phyloP scores from a whole-genome alignment of 35 echinoderm and acorn worm species.

The Amphiura filiformis region DNA sequence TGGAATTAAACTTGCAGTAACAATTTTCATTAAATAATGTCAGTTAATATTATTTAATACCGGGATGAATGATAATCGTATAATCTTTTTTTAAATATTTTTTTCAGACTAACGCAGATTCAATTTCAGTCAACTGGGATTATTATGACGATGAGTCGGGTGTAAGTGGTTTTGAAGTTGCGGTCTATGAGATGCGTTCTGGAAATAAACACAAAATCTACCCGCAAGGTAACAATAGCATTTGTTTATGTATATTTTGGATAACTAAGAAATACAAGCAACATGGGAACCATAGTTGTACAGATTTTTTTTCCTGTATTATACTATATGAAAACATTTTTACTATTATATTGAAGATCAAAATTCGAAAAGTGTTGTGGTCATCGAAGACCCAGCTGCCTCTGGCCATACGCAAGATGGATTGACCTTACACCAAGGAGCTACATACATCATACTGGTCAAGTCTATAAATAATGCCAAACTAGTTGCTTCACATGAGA shows the following conservation, averaged over 20 bases:
- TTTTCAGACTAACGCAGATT: neutral
- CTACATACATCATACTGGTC: conserved; percentile 29
- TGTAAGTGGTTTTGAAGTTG: conserved; percentile 18
- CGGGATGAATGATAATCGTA: no score
- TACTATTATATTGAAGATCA: neutral
- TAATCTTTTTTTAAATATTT: neutral
- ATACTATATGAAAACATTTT: no score
- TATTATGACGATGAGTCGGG: conserved; percentile 22
- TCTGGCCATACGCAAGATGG: conserved; percentile 7
- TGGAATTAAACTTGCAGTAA: no score
- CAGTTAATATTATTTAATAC: no score
- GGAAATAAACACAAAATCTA: conserved; percentile 33
- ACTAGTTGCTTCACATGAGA: conserved; percentile 41
- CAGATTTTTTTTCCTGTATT: no score
- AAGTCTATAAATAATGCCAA: conserved; percentile 37
- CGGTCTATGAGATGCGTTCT: conserved; percentile 20
- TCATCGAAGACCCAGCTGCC: neutral
- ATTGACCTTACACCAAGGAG: conserved; percentile 3
- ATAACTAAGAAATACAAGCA: no score
- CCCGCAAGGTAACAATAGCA: conserved; percentile 11
- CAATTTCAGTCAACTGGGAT: conserved; percentile 21
- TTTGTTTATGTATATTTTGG: no score
- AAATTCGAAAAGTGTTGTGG: conserved; percentile 4
- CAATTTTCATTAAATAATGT: no score
- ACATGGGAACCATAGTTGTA: no score